These are phyloP conservation scores for Ailurus styani DNA, from an alignment of 2,113 vertebrate genomes.

Conservation along the genomic window DNA sequence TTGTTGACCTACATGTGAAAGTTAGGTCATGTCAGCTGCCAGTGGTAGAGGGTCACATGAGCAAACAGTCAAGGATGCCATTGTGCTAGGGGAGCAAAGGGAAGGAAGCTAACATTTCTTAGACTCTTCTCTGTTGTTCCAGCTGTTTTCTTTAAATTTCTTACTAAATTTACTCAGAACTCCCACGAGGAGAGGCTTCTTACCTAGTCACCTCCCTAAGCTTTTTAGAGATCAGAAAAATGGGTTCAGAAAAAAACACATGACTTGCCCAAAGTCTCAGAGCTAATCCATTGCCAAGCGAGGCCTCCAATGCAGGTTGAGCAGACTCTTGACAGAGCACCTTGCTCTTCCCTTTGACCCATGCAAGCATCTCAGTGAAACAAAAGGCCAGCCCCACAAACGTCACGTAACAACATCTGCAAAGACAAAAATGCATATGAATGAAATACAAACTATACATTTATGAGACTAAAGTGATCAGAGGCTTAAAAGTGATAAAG, in stretches of 20 bases:
- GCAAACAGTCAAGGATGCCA: background rate
- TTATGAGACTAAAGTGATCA: background rate
- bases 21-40: background rate
- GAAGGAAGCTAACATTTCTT: background rate
- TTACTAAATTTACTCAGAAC: background rate
- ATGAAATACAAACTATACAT: background rate
- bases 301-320: background rate
- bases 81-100: background rate
- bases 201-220: background rate
- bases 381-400: background rate
- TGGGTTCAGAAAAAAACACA: background rate
- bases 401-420: background rate
- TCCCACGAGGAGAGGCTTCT: background rate
- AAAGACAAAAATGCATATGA: background rate
- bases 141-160: background rate
- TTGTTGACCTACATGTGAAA: background rate
- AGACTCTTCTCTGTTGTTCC: background rate
- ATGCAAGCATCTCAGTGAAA: background rate
- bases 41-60: background rate
- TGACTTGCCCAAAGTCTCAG: background rate
- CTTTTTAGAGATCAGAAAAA: slow-evolving; percentile 2
- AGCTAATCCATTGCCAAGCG: background rate
- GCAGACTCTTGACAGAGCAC: background rate
- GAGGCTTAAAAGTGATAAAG: background rate
- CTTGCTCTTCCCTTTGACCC: background rate